Percentiles rank a stretch among this genome's conserved stretches.
Evolutionary conservation across 1,140 invertebrate species (phyloP).

Genomic region (Sycobia sp.): DNA sequence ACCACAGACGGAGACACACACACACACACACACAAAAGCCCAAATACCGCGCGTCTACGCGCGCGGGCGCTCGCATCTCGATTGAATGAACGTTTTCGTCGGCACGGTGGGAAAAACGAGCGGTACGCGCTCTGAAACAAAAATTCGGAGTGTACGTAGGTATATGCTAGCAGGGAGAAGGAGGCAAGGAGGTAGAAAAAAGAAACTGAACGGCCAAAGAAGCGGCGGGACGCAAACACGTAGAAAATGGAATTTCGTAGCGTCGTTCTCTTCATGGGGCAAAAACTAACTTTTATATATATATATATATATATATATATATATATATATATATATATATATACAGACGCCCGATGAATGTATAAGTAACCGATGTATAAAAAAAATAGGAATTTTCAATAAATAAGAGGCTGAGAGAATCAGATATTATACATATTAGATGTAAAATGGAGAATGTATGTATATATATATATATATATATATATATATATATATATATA

Average conservation of each 20-base stretch:
- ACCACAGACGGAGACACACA: no score
- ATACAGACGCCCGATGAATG: slow-evolving; percentile 7
- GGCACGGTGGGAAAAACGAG: no score
- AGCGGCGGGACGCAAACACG: not conserved
- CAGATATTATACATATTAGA: no score
- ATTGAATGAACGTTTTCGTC: no score
- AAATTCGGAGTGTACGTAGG: no score
- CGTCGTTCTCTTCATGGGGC: not conserved
- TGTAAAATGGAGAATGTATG: not conserved
- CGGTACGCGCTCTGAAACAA: no score
- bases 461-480: not conserved
- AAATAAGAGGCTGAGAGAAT: not conserved
- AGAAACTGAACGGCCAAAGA: not conserved
- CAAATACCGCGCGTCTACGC: no score
- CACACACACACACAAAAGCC: no score
- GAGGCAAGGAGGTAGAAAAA: not conserved
- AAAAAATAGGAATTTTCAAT: slow-evolving; percentile 8
- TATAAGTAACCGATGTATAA: slow-evolving; percentile 7
- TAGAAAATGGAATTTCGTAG: slow-evolving; percentile 3
- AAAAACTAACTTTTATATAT: no score
- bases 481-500: not conserved
- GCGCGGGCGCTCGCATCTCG: no score
- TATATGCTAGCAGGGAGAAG: no score
- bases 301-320: no score
- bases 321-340: not conserved